These are phyloP conservation scores for Cydia pomonella DNA, from an alignment of 1,140 invertebrate species.

Conservation along the genomic window DNA sequence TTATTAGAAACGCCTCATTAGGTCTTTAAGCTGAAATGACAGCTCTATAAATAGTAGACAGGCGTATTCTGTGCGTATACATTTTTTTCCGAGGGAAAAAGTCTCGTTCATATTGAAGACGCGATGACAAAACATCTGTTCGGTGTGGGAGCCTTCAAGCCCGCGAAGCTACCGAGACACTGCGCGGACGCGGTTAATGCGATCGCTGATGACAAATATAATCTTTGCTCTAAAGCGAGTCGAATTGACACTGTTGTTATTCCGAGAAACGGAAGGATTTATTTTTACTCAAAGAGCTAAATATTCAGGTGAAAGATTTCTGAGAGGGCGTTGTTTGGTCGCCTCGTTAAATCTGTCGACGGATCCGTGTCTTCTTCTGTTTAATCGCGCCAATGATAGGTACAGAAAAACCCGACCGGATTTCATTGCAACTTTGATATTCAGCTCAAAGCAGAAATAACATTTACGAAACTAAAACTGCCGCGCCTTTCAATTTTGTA, in stretches of 20 bases:
- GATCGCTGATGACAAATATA: constrained; percentile 74
- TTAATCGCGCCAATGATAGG: constrained; percentile 58
- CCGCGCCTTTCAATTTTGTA: background rate
- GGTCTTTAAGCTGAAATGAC: constrained; percentile 68
- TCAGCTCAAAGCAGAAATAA: constrained; percentile 65
- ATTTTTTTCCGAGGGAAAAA: constrained; percentile 47
- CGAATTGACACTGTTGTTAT: constrained; percentile 74
- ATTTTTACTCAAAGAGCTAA: constrained; percentile 76
- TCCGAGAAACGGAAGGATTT: constrained; percentile 72
- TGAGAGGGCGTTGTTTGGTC: constrained; percentile 59
- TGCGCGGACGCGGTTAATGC: constrained; percentile 63
- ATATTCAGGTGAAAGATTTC: constrained; percentile 77
- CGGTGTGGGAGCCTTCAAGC: constrained; percentile 44
- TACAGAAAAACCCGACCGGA: constrained; percentile 65
- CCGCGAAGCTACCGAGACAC: constrained; percentile 44
- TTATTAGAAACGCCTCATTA: constrained; percentile 73
- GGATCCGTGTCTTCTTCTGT: constrained; percentile 51
- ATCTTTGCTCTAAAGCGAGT: constrained; percentile 70
- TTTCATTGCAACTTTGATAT: constrained; percentile 63
- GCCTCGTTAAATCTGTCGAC: constrained; percentile 71
- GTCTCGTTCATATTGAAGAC: constrained; percentile 47
- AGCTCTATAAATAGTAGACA: constrained; percentile 62
- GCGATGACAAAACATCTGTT: constrained; percentile 67
- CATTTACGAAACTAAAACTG: constrained; percentile 52
- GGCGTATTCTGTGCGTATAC: constrained; percentile 46